Evolutionary conservation across 2,797 vertebrate genomes (phyloP).

Genomic region (Eulemur coronatus): DNA sequence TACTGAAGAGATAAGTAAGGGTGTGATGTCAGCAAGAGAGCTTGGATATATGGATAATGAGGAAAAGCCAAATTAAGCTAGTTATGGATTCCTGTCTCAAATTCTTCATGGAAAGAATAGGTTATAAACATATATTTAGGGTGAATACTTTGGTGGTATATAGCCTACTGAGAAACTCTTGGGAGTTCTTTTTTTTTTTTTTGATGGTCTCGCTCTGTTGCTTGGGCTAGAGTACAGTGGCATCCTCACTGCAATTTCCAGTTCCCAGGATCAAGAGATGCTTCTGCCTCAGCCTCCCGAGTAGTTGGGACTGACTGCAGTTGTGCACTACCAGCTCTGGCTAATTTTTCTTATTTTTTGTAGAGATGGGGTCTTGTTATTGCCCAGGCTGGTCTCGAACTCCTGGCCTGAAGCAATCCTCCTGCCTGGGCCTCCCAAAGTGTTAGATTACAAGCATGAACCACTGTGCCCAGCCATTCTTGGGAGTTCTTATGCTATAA

Average conservation of each 20-base stretch:
- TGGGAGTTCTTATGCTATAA: not conserved
- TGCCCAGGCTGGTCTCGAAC: not conserved
- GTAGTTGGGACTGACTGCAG: not conserved
- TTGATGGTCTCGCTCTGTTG: not conserved
- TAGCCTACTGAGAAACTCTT: conserved; percentile 33
- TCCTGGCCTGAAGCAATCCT: not conserved
- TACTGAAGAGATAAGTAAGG: conserved; percentile 31
- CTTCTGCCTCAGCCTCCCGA: not conserved
- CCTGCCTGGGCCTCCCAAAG: not conserved
- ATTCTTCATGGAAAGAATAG: not conserved
- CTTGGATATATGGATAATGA: conserved; percentile 12
- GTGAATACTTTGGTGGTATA: not conserved
- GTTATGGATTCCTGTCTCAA: not conserved
- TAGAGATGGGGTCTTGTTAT: not conserved
- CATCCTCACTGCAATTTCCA: not conserved
- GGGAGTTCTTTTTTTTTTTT: not conserved
- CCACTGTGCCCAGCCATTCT: not conserved
- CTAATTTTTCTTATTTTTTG: not conserved
- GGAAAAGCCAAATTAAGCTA: conserved; percentile 19
- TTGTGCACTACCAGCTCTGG: not conserved
- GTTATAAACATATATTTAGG: not conserved
- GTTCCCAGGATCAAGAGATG: not conserved
- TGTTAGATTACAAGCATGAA: not conserved
- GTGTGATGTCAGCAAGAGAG: not conserved
- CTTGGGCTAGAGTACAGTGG: not conserved